Base-by-base conservation (phyloP, 2,888 invertebrate species). In the Allacma fusca region DNA sequence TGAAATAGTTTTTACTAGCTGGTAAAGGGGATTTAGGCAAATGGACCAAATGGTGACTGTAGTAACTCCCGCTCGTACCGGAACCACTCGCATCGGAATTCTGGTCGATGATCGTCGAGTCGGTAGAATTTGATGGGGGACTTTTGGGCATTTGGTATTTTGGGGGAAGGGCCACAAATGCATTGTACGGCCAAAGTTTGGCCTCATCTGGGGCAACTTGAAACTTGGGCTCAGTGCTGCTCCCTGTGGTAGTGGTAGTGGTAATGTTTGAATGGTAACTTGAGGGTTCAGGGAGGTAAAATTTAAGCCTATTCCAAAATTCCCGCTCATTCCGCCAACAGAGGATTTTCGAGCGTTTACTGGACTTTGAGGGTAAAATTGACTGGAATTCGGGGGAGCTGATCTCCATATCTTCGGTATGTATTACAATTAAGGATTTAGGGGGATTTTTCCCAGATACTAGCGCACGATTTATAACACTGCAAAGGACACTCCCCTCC, bases 371-470 rank as follows among this genome's bases (percentile, higher is more conserved):
- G n/a, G n/a, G n/a, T n/a, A n/a, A n/a, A n/a, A 81, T 80, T 1
- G 81, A 78, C 0, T 80, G 91, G 76, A 94, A 87, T 85, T 94
- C 94, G 64, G 92, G 91, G 85, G 93, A 93, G 85, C 93, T 90
- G 83, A 92, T 91, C 13, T 5, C 13, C 5, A 40, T 40, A 59
- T 92, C 87, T 57, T 91, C 88, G 77, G 88, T 86, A 81, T 89
- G 86, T 0, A 92, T 86, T 79, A 91, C 88, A 29, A 91, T 87
- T 13, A 89, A 86, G n/a, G n/a, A n/a, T n/a, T n/a, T n/a, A n/a
- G n/a, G n/a, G n/a, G n/a, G n/a, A n/a, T n/a, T n/a, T n/a, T n/a
- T n/a, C n/a, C n/a, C n/a, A n/a, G n/a, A n/a, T n/a, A n/a, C n/a
- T n/a, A n/a, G n/a, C 21, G 29, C 70, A 2, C 65, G 24, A 40